Percentiles rank a stretch among this genome's conserved stretches.
Evolutionary conservation across 2,888 invertebrate species (phyloP).

Genomic region (Heliconius charithonia): DNA sequence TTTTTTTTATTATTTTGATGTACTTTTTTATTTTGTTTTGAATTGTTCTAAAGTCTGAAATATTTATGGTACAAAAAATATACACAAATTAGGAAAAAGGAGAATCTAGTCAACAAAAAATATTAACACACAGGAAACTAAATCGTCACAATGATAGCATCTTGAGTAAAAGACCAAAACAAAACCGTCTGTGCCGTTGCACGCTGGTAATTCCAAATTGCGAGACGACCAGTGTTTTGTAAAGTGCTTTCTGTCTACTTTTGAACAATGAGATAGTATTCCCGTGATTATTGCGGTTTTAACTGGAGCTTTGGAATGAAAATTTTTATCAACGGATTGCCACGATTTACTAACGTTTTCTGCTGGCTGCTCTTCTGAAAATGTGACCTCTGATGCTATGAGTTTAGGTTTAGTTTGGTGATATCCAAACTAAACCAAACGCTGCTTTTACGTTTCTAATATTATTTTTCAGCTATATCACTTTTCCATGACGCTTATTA

Average conservation of each 20-base stretch:
- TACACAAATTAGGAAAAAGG: background rate
- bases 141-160: conserved; percentile 36
- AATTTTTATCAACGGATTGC: conserved; percentile 37
- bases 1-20: too few relatives aligned
- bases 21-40: too few relatives aligned
- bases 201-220: conserved; percentile 40
- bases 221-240: conserved; percentile 44
- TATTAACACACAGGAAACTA: conserved; percentile 26
- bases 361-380: background rate
- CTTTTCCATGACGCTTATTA: background rate
- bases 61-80: background rate
- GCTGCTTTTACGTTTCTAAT: background rate
- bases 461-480: background rate
- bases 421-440: background rate
- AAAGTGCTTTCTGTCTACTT: conserved; percentile 41
- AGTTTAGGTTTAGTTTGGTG: conserved; percentile 2
- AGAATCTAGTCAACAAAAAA: background rate
- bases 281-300: conserved; percentile 42
- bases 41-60: background rate
- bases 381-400: conserved; percentile 1
- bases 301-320: conserved; percentile 30
- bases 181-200: conserved; percentile 33
- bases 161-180: conserved; percentile 40
- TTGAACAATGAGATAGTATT: conserved; percentile 41
- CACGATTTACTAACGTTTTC: conserved; percentile 29